These are phyloP conservation scores for Phyllopteryx taeniolatus DNA, from an alignment of 2,113 vertebrate species.

Conservation along the genomic window DNA sequence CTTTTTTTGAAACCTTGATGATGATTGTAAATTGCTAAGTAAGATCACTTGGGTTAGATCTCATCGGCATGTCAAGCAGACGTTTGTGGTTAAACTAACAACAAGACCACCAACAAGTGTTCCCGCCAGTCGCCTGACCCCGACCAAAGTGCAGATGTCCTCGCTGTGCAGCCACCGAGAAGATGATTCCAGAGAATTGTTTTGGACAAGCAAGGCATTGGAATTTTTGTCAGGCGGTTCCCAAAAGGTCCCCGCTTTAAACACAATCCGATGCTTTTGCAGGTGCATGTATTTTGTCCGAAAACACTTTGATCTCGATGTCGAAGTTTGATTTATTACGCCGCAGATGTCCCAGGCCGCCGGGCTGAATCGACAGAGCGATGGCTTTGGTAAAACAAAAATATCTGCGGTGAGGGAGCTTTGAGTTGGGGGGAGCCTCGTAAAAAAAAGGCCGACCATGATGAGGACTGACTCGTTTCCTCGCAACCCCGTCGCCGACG, in stretches of 20 bases:
- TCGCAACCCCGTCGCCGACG: neutral
- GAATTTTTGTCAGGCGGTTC: neutral
- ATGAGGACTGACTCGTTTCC: neutral
- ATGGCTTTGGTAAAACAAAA: neutral
- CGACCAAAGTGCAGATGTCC: neutral
- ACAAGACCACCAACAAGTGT: neutral
- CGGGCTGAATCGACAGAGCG: conserved; percentile 20
- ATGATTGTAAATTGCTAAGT: neutral
- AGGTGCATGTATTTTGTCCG: neutral
- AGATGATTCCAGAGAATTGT: neutral
- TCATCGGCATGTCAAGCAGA: neutral
- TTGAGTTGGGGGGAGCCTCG: neutral
- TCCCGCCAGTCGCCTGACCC: neutral
- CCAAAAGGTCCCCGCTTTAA: neutral
- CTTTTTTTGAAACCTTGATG: neutral
- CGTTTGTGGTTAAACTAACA: neutral
- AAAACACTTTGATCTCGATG: conserved; percentile 22
- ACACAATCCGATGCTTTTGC: neutral
- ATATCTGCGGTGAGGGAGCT: neutral
- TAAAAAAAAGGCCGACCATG: neutral
- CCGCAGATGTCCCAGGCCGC: conserved; percentile 58
- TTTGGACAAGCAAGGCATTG: neutral
- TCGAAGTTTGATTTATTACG: conserved; percentile 52
- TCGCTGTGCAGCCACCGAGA: neutral
- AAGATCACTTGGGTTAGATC: neutral